Evolutionary conservation across 2,113 vertebrate species (phyloP), one percentile per base, ranked within the genome.

Genomic region (Leucopsar rothschildi): DNA sequence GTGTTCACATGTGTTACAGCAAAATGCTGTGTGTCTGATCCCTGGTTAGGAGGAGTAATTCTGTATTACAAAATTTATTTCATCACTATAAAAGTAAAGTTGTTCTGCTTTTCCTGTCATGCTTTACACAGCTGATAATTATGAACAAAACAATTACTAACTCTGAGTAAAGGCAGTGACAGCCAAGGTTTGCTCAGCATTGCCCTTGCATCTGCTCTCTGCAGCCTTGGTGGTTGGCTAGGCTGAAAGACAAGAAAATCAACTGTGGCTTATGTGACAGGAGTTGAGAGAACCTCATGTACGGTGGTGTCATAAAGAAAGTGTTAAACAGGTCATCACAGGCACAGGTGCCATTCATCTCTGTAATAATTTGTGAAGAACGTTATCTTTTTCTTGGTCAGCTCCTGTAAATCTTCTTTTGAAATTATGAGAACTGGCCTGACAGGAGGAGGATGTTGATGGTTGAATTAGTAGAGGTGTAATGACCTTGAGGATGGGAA

Each of bases 1-100:
- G 10, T 4, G 16, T 66, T 72, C 7, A 7, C 5, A 2, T 0
- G 3, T 15, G 29, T 78, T 44, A 21, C 45, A 81, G 61, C 53
- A 86, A 68, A 89, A 29, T 8, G 13, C 39, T 61, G 29, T 29
- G 55, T 14, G 56, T 29, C 40, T 55, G 47, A 90, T 52, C 79
- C 37, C 60, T 55, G 71, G 27, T 44, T 44, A 76, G 56, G 42
- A 75, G 31, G 42, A 39, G 6, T 60, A 40, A 45, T 75, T 88
- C 57, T 63, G 25, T 22, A 73, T 44, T 24, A 55, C 22, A 66
- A 60, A 85, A 28, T 63, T 77, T 70, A 42, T 65, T 73, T 79
- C 4, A 56, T 35, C 55, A 21, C 16, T 69, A 37, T 39, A 61
- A 76, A 88, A 39, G n/a, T 16, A 66, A 83, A 73, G 25, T 35